phyloP scores from a whole-genome alignment of 2,797 vertebrate genomes.

The Oophaga sylvatica region DNA sequence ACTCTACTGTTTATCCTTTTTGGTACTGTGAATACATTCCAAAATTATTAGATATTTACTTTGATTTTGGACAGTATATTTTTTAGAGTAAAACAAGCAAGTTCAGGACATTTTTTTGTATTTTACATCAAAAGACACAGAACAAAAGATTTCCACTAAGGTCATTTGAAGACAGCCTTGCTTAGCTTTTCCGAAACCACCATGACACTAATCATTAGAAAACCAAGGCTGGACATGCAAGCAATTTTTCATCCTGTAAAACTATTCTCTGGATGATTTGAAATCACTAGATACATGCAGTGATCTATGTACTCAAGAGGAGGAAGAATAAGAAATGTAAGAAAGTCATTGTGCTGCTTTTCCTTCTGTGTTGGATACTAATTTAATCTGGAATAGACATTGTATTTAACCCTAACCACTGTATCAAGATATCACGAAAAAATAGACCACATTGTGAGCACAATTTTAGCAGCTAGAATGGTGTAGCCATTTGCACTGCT shows the following conservation, averaged over 20 bases:
- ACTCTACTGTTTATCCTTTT: too few species aligned
- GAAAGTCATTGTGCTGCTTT: not conserved
- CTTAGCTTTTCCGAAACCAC: not conserved
- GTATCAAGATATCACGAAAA: not conserved
- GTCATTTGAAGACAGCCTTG: not conserved
- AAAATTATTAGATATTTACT: not conserved
- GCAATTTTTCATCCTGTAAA: not conserved
- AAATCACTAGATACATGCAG: not conserved
- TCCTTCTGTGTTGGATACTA: not conserved
- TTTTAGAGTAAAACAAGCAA: not conserved
- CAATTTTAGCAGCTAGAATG: not conserved
- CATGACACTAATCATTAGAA: not conserved
- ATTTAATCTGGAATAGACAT: not conserved
- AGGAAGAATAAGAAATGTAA: not conserved
- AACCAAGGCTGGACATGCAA: slow-evolving; percentile 12
- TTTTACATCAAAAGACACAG: not conserved
- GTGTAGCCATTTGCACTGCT: not conserved
- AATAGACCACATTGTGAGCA: not conserved
- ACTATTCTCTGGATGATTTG: slow-evolving; percentile 13
- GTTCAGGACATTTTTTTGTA: not conserved
- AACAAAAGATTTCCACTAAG: not conserved
- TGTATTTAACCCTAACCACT: not conserved
- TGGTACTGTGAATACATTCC: too few species aligned
- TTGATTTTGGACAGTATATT: not conserved
- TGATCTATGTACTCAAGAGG: not conserved